A percentile compares a stretch with the other conserved stretches of the same genome.
phyloP scores from a whole-genome alignment of 2,113 vertebrate genomes.

The Sebastes fasciatus region DNA sequence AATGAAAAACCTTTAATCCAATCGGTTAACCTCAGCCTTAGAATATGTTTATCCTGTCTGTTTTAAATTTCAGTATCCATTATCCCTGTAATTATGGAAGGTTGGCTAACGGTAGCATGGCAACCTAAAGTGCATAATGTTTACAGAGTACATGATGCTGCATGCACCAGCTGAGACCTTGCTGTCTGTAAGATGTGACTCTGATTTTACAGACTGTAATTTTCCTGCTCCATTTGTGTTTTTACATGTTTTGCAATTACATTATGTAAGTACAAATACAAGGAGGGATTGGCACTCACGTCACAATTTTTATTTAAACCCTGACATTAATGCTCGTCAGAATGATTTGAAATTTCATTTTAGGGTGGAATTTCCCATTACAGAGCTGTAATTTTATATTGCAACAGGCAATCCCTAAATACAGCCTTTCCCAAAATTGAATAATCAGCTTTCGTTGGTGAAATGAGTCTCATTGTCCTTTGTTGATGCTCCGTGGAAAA shows the following conservation, averaged over 20 bases:
- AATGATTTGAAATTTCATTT: slow-evolving; percentile 20
- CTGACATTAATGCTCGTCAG: not conserved
- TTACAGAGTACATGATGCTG: not conserved
- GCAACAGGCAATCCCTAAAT: slow-evolving; percentile 30
- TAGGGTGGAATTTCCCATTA: slow-evolving; percentile 21
- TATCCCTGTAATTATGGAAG: not conserved
- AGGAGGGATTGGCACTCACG: not conserved
- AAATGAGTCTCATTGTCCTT: slow-evolving; percentile 64
- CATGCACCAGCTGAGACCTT: not conserved
- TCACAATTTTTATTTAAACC: not conserved
- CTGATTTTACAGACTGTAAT: not conserved
- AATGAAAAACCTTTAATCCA: not conserved
- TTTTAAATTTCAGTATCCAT: not conserved
- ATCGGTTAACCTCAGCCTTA: not conserved
- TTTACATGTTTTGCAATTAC: not conserved
- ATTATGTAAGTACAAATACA: not conserved
- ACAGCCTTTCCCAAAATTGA: slow-evolving; percentile 29
- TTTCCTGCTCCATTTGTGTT: not conserved
- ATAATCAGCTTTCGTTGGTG: slow-evolving; percentile 22
- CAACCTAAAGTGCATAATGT: not conserved
- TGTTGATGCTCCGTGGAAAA: slow-evolving; percentile 34
- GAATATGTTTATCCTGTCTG: not conserved
- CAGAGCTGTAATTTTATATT: not conserved
- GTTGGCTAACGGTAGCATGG: not conserved
- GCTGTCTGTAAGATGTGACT: not conserved